phyloP scores from a whole-genome alignment of 1,140 invertebrate genomes.

The Drosophila athabasca region DNA sequence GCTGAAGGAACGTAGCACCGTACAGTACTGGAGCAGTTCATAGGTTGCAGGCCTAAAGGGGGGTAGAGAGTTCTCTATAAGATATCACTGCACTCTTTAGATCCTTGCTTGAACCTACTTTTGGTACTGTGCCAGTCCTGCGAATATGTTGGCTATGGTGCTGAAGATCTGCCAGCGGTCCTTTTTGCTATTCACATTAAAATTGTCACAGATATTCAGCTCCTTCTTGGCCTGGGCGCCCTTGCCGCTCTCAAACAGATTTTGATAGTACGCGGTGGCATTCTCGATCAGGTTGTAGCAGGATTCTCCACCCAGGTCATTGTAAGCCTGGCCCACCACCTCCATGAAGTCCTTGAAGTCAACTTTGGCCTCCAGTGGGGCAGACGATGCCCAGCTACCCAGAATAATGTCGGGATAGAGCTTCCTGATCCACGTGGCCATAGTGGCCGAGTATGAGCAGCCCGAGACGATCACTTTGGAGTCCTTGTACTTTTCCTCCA shows the following conservation, averaged over 20 bases:
- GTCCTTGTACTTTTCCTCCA: conserved; percentile 74
- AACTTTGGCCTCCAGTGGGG: conserved; percentile 88
- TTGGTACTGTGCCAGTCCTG: conserved; percentile 75
- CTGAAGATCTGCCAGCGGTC: conserved; percentile 76
- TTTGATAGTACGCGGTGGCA: conserved; percentile 84
- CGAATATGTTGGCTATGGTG: conserved; percentile 74
- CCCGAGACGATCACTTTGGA: conserved; percentile 87
- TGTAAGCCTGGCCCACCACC: conserved; percentile 58
- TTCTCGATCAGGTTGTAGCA: conserved; percentile 84
- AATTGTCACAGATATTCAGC: conserved; percentile 79
- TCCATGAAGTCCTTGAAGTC: conserved; percentile 86
- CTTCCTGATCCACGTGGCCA: conserved; percentile 90
- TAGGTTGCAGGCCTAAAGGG: conserved; percentile 46
- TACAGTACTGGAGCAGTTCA: conserved; percentile 46
- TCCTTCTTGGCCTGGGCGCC: conserved; percentile 54
- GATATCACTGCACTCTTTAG: background rate
- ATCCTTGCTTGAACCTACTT: conserved; percentile 31
- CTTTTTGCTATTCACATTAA: conserved; percentile 58
- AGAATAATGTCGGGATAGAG: conserved; percentile 90
- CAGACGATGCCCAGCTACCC: conserved; percentile 89
- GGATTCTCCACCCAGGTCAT: conserved; percentile 80
- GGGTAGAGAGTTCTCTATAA: background rate
- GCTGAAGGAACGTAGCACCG: conserved; percentile 47
- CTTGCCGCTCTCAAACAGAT: conserved; percentile 68
- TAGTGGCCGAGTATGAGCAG: conserved; percentile 92